phyloP scores from a whole-genome alignment of 2,888 invertebrate species.

The Tetropium fuscum region DNA sequence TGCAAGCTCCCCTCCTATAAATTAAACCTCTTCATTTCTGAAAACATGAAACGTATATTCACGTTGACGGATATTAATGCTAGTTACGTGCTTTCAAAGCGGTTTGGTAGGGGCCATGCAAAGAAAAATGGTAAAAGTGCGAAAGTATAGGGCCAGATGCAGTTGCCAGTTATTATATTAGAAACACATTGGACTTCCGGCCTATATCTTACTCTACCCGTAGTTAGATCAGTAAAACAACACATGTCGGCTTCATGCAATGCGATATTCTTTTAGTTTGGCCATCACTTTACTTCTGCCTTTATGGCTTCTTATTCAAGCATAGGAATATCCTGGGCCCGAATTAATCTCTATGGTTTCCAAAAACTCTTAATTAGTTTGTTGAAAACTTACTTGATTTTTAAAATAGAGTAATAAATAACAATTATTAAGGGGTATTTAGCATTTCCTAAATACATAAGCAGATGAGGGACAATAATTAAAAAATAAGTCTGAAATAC shows the following conservation, averaged over 20 bases:
- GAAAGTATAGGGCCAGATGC: conserved; percentile 53
- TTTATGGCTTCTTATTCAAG: neutral
- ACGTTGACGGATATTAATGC: conserved; percentile 20
- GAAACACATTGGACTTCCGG: conserved; percentile 64
- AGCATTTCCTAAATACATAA: too few species aligned
- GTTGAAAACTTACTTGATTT: too few species aligned
- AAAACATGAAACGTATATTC: conserved; percentile 8
- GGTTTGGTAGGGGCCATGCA: conserved; percentile 8
- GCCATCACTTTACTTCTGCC: conserved; percentile 3
- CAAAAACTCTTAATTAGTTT: too few species aligned
- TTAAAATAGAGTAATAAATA: too few species aligned
- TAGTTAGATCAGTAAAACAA: conserved; percentile 26
- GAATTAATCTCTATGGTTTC: too few species aligned
- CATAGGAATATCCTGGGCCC: neutral
- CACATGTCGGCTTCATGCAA: conserved; percentile 26
- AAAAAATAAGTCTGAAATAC: too few species aligned
- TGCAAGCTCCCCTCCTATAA: neutral
- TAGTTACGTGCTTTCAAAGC: conserved; percentile 14
- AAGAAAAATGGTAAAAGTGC: conserved; percentile 39
- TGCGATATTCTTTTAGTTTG: conserved; percentile 25
- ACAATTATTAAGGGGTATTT: too few species aligned
- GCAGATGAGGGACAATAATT: too few species aligned
- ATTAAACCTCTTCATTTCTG: conserved; percentile 1
- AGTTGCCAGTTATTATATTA: conserved; percentile 55
- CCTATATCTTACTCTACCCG: conserved; percentile 33